phyloP scores from a whole-genome alignment of 2,797 vertebrate species.

The Coreius guichenoti region DNA sequence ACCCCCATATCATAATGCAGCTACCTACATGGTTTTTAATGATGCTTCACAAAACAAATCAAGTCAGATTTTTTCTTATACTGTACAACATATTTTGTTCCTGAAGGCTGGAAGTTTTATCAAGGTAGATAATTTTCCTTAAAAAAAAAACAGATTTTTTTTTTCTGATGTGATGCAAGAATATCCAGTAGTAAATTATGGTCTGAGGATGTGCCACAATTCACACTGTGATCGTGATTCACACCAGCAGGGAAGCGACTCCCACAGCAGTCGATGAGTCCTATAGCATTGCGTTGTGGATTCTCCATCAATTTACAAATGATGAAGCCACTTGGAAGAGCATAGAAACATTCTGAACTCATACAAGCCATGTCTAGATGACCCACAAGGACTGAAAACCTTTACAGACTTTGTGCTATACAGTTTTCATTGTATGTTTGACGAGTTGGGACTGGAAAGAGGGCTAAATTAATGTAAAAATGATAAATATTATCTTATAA shows the following conservation, averaged over 20 bases:
- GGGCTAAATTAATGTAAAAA: neutral
- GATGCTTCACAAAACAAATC: neutral
- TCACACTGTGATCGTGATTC: constrained; percentile 15
- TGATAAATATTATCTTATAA: neutral
- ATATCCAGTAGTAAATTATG: neutral
- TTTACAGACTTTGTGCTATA: neutral
- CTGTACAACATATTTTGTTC: neutral
- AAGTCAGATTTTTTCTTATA: neutral
- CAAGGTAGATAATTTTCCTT: neutral
- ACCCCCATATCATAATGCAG: neutral
- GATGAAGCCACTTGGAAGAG: neutral
- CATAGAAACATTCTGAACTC: neutral
- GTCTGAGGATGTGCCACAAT: neutral
- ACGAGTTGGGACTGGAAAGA: neutral
- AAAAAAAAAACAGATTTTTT: too few species aligned
- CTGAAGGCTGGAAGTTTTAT: neutral
- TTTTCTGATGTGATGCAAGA: neutral
- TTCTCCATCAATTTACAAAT: neutral
- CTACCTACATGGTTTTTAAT: neutral
- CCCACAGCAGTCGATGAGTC: neutral
- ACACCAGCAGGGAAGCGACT: constrained; percentile 12
- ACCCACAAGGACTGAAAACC: neutral
- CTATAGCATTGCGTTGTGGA: neutral
- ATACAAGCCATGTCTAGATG: neutral
- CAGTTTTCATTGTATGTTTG: neutral